Conservation (phyloP, 1,140 invertebrate genomes). For the Odontomachus brunneus region DNA sequence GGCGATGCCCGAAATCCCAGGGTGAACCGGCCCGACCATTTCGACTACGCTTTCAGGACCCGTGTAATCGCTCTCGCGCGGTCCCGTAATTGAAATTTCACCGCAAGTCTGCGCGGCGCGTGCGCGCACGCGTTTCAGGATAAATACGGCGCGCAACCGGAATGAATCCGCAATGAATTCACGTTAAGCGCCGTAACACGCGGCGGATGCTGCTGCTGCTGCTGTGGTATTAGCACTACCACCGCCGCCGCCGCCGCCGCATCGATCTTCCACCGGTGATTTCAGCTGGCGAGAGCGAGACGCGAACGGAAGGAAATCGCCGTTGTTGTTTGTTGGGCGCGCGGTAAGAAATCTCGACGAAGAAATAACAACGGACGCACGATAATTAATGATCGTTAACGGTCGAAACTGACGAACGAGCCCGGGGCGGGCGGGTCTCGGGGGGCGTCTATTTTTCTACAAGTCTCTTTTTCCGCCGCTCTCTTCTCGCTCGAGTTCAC, state of each 20-base stretch:
- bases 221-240: no score
- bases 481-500: no score
- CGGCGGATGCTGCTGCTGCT: no score
- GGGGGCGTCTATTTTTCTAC: no score
- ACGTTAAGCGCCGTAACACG: no score
- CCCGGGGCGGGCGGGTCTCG: neutral
- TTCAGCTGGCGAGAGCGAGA: neutral
- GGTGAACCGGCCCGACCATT: constrained; percentile 31
- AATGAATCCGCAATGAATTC: neutral
- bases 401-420: neutral
- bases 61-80: no score
- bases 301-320: neutral
- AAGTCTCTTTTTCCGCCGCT: no score
- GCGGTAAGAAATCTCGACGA: neutral
- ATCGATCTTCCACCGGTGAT: neutral
- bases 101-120: no score
- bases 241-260: neutral
- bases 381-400: neutral
- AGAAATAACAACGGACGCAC: neutral
- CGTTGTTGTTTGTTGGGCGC: neutral
- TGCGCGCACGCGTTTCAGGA: neutral
- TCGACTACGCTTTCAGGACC: neutral
- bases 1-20: constrained; percentile 31
- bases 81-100: neutral
- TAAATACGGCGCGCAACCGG: neutral